Conservation (phyloP, 2,113 vertebrate genomes). For the Zapus hudsonius region DNA sequence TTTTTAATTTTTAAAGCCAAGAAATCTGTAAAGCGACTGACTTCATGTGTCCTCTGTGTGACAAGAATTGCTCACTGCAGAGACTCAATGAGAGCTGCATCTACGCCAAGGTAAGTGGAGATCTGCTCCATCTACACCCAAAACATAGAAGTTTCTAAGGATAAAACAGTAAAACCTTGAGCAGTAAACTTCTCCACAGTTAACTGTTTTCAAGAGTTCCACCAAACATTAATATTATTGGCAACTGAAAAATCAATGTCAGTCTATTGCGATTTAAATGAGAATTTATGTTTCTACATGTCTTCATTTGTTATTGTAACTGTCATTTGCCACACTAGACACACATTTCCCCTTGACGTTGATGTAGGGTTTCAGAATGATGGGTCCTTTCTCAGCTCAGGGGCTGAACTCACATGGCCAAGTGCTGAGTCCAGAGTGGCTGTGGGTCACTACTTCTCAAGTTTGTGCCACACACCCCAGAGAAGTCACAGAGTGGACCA, state of each 20-base stretch:
- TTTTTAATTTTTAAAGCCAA: constrained; percentile 85
- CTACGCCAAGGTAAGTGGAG: constrained; percentile 93
- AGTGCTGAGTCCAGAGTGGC: no score
- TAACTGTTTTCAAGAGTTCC: background rate
- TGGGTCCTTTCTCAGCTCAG: no score
- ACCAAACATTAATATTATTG: background rate
- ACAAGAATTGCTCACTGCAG: constrained; percentile 93
- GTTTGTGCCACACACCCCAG: no score
- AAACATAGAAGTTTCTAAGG: background rate
- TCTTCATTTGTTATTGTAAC: constrained; percentile 11
- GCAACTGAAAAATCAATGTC: background rate
- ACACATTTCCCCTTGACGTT: background rate
- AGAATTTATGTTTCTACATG: background rate
- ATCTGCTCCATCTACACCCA: background rate
- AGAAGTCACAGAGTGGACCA: no score
- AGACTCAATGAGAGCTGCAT: constrained; percentile 97
- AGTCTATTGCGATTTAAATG: background rate
- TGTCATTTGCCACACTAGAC: background rate
- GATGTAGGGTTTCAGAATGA: no score
- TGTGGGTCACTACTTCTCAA: no score
- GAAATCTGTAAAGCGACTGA: constrained; percentile 97
- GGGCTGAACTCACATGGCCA: no score
- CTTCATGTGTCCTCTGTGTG: constrained; percentile 98
- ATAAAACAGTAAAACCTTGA: background rate
- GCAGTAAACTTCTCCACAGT: background rate